Evolutionary conservation across 2,113 vertebrate species (phyloP).

Genomic region (Eulacestoma nigropectus): DNA sequence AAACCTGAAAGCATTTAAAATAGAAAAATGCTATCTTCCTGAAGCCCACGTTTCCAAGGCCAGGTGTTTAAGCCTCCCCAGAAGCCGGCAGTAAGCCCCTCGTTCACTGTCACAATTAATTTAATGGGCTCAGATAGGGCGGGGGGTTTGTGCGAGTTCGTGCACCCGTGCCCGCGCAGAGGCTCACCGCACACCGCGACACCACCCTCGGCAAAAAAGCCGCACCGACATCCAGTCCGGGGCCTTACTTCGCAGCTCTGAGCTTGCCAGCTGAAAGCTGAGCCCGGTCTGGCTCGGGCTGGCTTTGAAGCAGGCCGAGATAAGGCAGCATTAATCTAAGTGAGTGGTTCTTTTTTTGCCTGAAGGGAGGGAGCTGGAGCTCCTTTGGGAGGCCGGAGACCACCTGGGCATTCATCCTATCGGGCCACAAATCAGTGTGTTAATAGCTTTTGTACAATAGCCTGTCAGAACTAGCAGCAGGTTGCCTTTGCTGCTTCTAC

Average conservation of each 20-base stretch:
- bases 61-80: neutral
- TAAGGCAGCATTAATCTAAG: slow-evolving; percentile 55
- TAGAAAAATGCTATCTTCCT: neutral
- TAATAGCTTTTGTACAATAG: slow-evolving; percentile 37
- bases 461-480: neutral
- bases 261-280: slow-evolving; percentile 57
- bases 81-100: slow-evolving; percentile 37
- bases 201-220: neutral
- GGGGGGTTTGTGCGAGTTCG: neutral
- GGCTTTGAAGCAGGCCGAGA: slow-evolving; percentile 50
- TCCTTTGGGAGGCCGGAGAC: slow-evolving; percentile 37
- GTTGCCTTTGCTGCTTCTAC: neutral
- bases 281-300: neutral
- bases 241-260: slow-evolving; percentile 18
- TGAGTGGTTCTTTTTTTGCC: slow-evolving; percentile 8
- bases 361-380: slow-evolving; percentile 1
- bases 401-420: slow-evolving; percentile 13
- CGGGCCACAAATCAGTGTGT: neutral
- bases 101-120: slow-evolving; percentile 51
- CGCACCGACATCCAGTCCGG: slow-evolving; percentile 18
- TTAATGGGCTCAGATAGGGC: slow-evolving; percentile 19
- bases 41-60: neutral
- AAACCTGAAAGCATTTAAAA: neutral
- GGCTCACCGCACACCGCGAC: neutral
- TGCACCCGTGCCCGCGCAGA: neutral